Conservation (phyloP, 2,113 vertebrate species). For the Baryphthengus martii region DNA sequence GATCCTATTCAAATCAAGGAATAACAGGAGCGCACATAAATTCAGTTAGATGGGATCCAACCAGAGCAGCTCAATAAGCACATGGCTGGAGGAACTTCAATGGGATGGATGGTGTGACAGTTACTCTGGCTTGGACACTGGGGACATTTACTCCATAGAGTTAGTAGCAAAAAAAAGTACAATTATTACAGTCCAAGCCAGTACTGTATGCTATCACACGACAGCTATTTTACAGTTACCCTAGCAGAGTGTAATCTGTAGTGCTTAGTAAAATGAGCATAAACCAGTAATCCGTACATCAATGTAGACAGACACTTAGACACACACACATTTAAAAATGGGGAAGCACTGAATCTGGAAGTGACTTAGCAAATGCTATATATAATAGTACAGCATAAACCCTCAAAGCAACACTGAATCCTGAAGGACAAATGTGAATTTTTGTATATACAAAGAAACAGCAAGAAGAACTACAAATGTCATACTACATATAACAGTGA, state of each 20-base stretch:
- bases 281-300: neutral
- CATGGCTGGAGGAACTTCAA: neutral
- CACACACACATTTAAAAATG: neutral
- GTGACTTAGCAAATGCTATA: neutral
- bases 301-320: neutral
- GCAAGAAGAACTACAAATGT: neutral
- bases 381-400: neutral
- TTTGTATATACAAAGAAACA: neutral
- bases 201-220: neutral
- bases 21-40: neutral
- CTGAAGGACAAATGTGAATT: neutral
- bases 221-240: neutral
- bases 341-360: neutral
- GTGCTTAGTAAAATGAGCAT: neutral
- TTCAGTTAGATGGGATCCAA: neutral
- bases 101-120: neutral
- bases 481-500: neutral
- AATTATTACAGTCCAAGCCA: neutral
- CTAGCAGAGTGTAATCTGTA: neutral
- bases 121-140: neutral
- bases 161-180: neutral
- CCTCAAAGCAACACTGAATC: neutral
- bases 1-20: neutral
- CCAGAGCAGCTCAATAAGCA: neutral
- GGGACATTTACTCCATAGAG: neutral